Evolutionary conservation across 2,113 vertebrate genomes (phyloP), one percentile per base, ranked within the genome.

Genomic region (Phyllostomus hastatus): DNA sequence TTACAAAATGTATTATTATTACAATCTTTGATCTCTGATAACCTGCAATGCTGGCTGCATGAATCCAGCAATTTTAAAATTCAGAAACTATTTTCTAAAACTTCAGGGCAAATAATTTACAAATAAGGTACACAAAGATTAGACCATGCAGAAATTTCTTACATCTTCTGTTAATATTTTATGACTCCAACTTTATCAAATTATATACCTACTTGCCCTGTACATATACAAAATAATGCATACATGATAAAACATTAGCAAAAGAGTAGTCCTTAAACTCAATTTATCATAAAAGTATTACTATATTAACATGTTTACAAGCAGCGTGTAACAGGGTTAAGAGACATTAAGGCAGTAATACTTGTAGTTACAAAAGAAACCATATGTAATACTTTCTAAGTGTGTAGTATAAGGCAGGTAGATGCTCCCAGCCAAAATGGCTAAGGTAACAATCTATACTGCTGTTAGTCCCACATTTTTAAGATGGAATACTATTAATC

Each of bases 91-190:
- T 99, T 98, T 99, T 99, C 98, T 98, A 98, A 99, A 99, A 98
- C 98, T 98, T 98, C 98, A 99, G 99, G 99, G 98, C 98, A 98
- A 99, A 99, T 99, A 99, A 99, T 99, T 99, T 99, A 99, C 99
- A 99, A 98, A 98, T 98, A 98, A 99, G 98, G 98, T 99, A 99
- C 98, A 99, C 98, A 98, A 98, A 98, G 98, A 98, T 99, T 99
- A 98, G 97, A 98, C 97, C 99, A 99, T 99, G 99, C 99, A 99
- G 98, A 98, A 99, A 99, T 98, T 99, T 99, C 99, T 99, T 99
- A 99, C 99, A 99, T 99, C 99, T 99, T 99, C 99, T 99, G 99
- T 99, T 99, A 99, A 99, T 99, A 99, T 98, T 99, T 98, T 99
- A 99, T 98, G 98, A 99, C 98, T 99, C 98, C 97, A 99, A 98